phyloP scores from a whole-genome alignment of 1,140 invertebrate species.

The Bombus pyrosoma region DNA sequence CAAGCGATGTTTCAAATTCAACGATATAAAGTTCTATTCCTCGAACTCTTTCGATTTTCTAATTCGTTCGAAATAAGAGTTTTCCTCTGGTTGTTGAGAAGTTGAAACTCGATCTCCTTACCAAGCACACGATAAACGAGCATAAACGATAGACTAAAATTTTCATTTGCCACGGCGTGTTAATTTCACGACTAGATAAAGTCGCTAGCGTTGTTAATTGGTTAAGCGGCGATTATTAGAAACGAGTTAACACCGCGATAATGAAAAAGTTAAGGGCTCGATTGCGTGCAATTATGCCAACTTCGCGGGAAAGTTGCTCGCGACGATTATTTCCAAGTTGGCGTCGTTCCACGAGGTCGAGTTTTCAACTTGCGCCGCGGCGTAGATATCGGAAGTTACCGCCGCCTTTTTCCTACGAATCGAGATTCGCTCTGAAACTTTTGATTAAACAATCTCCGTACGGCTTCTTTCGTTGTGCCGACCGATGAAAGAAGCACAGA shows the following conservation, averaged over 20 bases:
- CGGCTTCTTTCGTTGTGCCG: background rate
- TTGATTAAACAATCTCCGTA: conserved; percentile 6
- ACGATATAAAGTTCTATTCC: background rate
- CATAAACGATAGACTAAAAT: background rate
- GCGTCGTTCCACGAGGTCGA: background rate
- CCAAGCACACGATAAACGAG: background rate
- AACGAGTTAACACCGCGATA: background rate
- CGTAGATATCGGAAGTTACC: background rate
- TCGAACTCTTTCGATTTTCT: no score
- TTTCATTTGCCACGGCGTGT: background rate
- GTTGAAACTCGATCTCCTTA: background rate
- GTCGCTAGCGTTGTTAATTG: background rate
- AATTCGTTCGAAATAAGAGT: no score
- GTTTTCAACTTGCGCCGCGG: background rate
- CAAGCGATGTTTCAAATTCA: background rate
- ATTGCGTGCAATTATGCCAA: background rate
- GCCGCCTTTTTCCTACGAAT: background rate
- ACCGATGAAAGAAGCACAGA: background rate
- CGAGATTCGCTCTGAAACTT: background rate
- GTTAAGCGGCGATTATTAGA: background rate
- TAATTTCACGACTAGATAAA: background rate
- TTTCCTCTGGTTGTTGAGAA: background rate
- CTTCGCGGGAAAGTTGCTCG: background rate
- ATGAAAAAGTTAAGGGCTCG: conserved; percentile 3
- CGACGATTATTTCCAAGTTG: background rate